Percentiles rank a stretch among this genome's conserved stretches.
phyloP scores from a whole-genome alignment of 2,113 vertebrate genomes.

The Cinclus cinclus region DNA sequence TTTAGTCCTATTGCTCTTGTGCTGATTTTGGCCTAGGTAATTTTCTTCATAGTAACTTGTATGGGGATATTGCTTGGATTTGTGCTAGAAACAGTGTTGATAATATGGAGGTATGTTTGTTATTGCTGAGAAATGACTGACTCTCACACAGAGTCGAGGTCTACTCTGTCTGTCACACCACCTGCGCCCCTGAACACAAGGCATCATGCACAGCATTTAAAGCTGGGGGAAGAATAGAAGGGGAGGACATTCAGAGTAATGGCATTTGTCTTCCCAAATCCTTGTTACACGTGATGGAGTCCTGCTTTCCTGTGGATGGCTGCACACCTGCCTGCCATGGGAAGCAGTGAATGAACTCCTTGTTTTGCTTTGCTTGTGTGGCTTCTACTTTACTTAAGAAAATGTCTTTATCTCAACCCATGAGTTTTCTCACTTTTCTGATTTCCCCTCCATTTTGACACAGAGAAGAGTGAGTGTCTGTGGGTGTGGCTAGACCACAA shows the following conservation, averaged over 20 bases:
- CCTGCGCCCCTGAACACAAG: fast-evolving
- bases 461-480: background rate
- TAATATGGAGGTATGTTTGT: background rate
- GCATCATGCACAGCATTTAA: background rate
- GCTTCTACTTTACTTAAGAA: background rate
- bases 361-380: background rate
- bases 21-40: background rate
- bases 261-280: background rate
- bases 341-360: background rate
- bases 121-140: background rate
- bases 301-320: background rate
- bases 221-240: background rate
- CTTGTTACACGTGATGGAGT: fast-evolving
- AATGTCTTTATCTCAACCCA: background rate
- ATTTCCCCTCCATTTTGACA: background rate
- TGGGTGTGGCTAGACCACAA: background rate
- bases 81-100: background rate
- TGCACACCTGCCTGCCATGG: background rate
- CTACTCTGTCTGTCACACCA: background rate
- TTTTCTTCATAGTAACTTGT: background rate
- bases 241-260: background rate
- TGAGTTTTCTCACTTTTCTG: background rate
- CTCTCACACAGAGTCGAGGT: background rate
- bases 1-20: background rate
- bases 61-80: background rate